phyloP scores from a whole-genome alignment of 2,888 invertebrate species.

The Scaptomyza flava region DNA sequence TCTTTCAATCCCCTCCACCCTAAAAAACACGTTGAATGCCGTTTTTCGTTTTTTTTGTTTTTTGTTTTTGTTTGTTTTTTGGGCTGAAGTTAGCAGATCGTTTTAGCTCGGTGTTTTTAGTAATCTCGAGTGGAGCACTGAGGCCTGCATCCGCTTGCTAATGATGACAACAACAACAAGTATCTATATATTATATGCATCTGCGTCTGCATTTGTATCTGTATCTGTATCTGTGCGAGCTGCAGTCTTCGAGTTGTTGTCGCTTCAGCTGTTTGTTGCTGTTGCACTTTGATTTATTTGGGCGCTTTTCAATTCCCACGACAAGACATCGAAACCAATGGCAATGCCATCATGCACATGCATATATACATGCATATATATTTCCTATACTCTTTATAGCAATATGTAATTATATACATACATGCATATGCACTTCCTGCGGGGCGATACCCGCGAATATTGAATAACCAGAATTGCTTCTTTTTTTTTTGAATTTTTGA shows the following conservation, averaged over 20 bases:
- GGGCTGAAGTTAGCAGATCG: slow-evolving; percentile 26
- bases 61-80: slow-evolving; percentile 4
- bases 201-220: slow-evolving; percentile 7
- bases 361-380: slow-evolving; percentile 5
- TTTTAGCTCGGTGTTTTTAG: slow-evolving; percentile 19
- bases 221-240: slow-evolving; percentile 2
- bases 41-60: no score
- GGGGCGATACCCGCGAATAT: slow-evolving; percentile 72
- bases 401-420: slow-evolving; percentile 22
- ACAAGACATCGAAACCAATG: slow-evolving; percentile 47
- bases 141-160: slow-evolving; percentile 78
- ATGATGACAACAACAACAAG: slow-evolving; percentile 58
- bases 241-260: slow-evolving; percentile 15
- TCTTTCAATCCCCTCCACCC: not conserved
- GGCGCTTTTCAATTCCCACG: slow-evolving; percentile 73
- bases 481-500: slow-evolving; percentile 11
- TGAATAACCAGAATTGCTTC: slow-evolving; percentile 64
- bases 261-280: slow-evolving; percentile 37
- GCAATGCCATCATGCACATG: slow-evolving; percentile 37
- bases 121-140: slow-evolving; percentile 61
- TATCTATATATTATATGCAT: slow-evolving; percentile 4
- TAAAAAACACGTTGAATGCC: slow-evolving; percentile 6
- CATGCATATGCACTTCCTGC: slow-evolving; percentile 57
- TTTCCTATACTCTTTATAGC: not conserved
- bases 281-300: slow-evolving; percentile 75